These are phyloP conservation scores for Noctua fimbriata DNA, from an alignment of 2,888 invertebrate species.

Conservation along the genomic window DNA sequence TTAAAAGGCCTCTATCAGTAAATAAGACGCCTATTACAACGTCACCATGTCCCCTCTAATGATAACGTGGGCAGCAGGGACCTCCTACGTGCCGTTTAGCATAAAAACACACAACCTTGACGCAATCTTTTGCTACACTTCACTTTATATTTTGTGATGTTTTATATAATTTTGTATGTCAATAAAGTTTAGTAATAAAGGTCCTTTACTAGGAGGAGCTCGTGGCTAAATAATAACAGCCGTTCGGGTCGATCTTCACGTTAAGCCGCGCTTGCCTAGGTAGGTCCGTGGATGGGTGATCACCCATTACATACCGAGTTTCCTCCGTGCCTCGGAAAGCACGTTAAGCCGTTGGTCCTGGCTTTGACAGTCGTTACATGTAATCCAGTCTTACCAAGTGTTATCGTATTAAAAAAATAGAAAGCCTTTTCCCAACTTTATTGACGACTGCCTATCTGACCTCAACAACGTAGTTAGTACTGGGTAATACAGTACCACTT, in stretches of 20 bases:
- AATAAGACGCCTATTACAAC: neutral
- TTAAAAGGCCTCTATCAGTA: constrained; percentile 17
- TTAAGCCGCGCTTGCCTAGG: no score
- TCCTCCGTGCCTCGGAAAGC: no score
- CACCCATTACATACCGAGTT: no score
- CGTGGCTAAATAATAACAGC: no score
- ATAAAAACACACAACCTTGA: constrained; percentile 56
- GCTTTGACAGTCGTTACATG: no score
- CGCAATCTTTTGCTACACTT: constrained; percentile 45
- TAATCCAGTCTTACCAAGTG: no score
- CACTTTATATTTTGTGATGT: constrained; percentile 23
- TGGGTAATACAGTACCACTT: no score
- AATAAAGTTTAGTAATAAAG: neutral
- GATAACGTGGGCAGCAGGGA: constrained; percentile 33
- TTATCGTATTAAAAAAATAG: no score
- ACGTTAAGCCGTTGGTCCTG: no score
- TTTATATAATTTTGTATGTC: constrained; percentile 24
- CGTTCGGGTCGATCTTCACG: no score
- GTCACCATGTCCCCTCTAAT: constrained; percentile 51
- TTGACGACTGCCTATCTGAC: neutral
- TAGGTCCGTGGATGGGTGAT: no score
- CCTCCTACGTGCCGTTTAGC: constrained; percentile 52
- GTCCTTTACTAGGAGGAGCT: neutral
- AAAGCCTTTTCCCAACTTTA: no score
- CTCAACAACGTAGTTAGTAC: neutral